Evolutionary conservation across 2,113 vertebrate genomes (phyloP), one percentile per base, ranked within the genome.

Genomic region (Sceloporus tristichus): DNA sequence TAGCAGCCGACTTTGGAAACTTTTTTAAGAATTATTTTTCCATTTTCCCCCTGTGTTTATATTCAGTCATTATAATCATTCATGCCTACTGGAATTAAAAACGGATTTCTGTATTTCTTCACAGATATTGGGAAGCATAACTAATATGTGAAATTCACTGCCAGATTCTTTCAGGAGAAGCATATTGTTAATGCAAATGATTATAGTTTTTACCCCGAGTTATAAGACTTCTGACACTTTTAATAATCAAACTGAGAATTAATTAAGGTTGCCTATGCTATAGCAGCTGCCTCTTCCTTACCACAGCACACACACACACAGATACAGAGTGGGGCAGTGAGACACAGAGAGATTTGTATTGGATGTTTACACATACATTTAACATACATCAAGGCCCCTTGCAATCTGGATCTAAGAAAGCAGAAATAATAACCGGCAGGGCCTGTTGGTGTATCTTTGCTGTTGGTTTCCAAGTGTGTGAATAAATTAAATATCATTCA

Each of bases 181-280:
- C 86, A 82, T 74, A 82, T 62, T n/a, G 53, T 48, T 65, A 65
- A 82, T 75, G 79, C 68, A 80, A 82, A 71, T 87, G 9, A 81
- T 82, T 75, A 59, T n/a, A 65, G 19, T 87, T n/a, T 23, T 34
- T 38, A 10, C 29, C 40, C 9, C 34, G 27, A 75, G 70, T 80
- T n/a, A 65, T 16, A 25, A 65, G 78, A 82, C 38, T 4, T 38
- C 25, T 56, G 59, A 29, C 25, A 48, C 34, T 71, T 77, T 73
- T n/a, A 81, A 74, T 59, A 80, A 87, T 53, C 70, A 87, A 27
- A 82, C 27, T 59, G 38, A 87, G 68, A 87, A 87, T 81, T 70
- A 87, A 87, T 82, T 34, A 75, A 62, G 59, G 48, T 40, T 82
- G 54, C 27, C 38, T 74, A n/a, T 56, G 62, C 9, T 42, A 16